These are phyloP conservation scores for Turritopsis rubra DNA, from an alignment of 30 jellyfish, hydroid and myxozoan genomes.

Conservation along the genomic window DNA sequence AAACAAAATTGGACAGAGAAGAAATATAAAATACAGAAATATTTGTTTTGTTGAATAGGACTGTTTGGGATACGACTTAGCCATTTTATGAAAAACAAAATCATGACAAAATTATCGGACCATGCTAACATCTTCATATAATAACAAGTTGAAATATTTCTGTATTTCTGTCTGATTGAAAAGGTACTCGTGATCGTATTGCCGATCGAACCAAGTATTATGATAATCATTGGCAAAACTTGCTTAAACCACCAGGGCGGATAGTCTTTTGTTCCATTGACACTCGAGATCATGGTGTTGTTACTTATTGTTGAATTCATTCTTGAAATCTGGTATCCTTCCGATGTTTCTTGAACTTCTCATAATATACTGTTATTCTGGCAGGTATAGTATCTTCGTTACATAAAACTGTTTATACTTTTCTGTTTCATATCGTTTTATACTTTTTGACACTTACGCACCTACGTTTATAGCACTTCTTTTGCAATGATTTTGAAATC, in stretches of 20 bases:
- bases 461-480: too few species aligned
- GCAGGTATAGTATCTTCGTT: too few species aligned
- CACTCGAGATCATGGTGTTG: too few species aligned
- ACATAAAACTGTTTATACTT: too few species aligned
- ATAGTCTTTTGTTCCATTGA: too few species aligned
- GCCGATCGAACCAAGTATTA: background rate
- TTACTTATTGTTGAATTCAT: too few species aligned
- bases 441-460: too few species aligned
- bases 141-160: background rate
- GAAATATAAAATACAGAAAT: background rate
- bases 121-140: background rate
- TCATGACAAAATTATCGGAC: background rate
- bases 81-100: background rate
- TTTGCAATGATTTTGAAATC: too few species aligned
- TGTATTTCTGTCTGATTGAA: background rate
- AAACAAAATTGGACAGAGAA: background rate
- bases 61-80: background rate
- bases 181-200: background rate
- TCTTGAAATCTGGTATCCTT: too few species aligned
- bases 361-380: too few species aligned
- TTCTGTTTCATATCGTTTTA: too few species aligned
- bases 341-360: too few species aligned
- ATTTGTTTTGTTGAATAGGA: background rate
- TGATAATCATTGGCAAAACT: background rate
- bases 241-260: background rate